Base-by-base conservation (phyloP, 2,888 invertebrate species). In the Caenorhabditis panamensis region DNA sequence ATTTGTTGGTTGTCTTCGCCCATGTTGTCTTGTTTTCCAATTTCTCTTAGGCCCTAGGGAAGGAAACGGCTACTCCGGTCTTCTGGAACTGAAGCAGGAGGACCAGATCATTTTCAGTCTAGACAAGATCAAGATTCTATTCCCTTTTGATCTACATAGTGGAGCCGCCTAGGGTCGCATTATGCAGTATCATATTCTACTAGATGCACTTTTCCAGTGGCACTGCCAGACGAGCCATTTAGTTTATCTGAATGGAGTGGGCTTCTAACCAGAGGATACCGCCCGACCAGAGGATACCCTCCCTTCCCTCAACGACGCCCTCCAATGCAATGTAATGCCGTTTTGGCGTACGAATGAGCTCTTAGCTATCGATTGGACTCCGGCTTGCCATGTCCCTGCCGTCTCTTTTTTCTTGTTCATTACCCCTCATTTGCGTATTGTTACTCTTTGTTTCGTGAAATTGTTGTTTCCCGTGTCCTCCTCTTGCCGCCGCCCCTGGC, bases 341-440 rank as follows among this genome's bases (percentile, higher is more conserved):
- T 58, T 64, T 73, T 64, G 63, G 54, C 53, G 49, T 64, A 73
- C 72, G 66, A 75, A 75, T 75, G 75, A 66, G 75, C 75, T 75
- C 66, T 66, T 59, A 24, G 75, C 66, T 75, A 75, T 75, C 75
- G 75, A 75, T 75, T 59, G 64, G 63, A 59, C 49, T 47, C 24
- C 28, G 37, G 56, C 51, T 51, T 18, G 22, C 18, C n/a, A 5
- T 28, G 2, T 58, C 20, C 36, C 44, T 28, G 24, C 31, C 36
- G 11, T 24, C 56, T 26, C 44, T 61, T 58, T 67, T 61, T 22
- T 41, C 49, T 54, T 54, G 68, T 68, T 77, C 76, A 77, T 77
- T 77, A 68, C 68, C 63, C 67, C 26, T 77, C 68, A 77, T 77
- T 69, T 77, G 68, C 76, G 49, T 63, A 68, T 63, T 77, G 67